These are phyloP conservation scores for Chloroclystis v-ata DNA, from an alignment of 2,888 invertebrate genomes.

Conservation along the genomic window DNA sequence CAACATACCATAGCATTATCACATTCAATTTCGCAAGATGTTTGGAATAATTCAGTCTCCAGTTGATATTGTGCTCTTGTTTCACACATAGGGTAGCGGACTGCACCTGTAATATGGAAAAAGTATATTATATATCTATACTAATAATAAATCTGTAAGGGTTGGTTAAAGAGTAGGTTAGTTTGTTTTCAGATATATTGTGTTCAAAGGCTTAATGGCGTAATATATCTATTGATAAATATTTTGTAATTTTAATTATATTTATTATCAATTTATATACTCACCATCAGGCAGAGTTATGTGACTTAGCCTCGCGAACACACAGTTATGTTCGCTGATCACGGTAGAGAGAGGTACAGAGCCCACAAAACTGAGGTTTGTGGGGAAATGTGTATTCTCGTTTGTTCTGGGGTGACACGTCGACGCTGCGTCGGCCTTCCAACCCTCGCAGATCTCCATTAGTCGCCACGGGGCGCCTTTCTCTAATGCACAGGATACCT, in stretches of 20 bases:
- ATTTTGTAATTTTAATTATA: too few relatives aligned
- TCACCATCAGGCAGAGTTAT: constrained; percentile 60
- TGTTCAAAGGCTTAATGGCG: too few relatives aligned
- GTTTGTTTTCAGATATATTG: too few relatives aligned
- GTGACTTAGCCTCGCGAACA: constrained; percentile 53
- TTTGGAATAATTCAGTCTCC: constrained; percentile 49
- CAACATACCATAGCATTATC: constrained; percentile 53
- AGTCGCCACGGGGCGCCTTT: constrained; percentile 51
- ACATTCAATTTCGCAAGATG: constrained; percentile 66
- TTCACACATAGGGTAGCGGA: constrained; percentile 57
- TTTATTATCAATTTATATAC: too few relatives aligned
- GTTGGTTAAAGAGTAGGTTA: too few relatives aligned
- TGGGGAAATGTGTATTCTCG: constrained; percentile 44
- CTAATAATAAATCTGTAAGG: neutral
- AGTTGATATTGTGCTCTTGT: constrained; percentile 46
- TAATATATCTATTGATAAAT: too few relatives aligned
- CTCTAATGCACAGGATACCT: constrained; percentile 58
- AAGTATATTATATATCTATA: neutral
- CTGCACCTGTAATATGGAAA: constrained; percentile 41
- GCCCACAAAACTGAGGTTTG: constrained; percentile 56
- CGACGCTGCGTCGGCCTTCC: constrained; percentile 55
- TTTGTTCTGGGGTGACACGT: constrained; percentile 52
- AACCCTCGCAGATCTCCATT: constrained; percentile 67
- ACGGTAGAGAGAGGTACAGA: constrained; percentile 42
- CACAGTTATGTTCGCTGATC: constrained; percentile 47